A percentile compares a stretch with the other conserved stretches of the same genome.
These are phyloP conservation scores for Pogonomyrmex californicus DNA, from an alignment of 1,140 invertebrate genomes.

Conservation along the genomic window DNA sequence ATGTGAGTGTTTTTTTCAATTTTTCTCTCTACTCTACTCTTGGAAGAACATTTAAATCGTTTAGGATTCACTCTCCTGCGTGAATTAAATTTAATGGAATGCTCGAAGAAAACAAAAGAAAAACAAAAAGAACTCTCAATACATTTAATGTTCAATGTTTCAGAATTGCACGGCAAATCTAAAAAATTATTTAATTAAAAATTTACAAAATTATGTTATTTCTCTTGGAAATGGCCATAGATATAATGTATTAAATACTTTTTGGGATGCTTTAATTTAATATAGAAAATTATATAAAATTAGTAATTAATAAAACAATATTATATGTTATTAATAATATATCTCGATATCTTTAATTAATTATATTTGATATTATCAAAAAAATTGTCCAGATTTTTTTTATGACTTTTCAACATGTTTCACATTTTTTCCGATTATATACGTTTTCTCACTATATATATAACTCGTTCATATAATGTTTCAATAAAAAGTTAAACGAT, in stretches of 20 bases:
- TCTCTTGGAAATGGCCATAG: background rate
- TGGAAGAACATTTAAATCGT: conserved; percentile 45
- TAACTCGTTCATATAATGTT: background rate
- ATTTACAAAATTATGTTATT: conserved; percentile 5
- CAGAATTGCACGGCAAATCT: background rate
- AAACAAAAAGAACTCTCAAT: background rate
- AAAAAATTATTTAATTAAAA: conserved; percentile 6
- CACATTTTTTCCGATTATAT: background rate
- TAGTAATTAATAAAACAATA: background rate
- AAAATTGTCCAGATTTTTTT: background rate
- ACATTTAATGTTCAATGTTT: background rate
- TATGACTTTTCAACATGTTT: background rate
- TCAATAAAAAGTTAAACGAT: conserved; percentile 37
- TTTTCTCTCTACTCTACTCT: background rate
- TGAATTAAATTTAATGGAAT: conserved; percentile 62
- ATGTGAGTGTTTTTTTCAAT: no score
- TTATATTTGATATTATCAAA: background rate
- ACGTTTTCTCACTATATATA: background rate
- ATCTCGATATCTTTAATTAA: background rate
- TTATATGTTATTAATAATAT: background rate
- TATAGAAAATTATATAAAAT: background rate
- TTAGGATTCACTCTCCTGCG: conserved; percentile 48
- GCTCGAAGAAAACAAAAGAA: background rate
- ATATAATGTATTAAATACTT: background rate
- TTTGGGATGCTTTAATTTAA: background rate